Evolutionary conservation across 2,113 vertebrate genomes (phyloP).

Genomic region (Ardeotis arabs): DNA sequence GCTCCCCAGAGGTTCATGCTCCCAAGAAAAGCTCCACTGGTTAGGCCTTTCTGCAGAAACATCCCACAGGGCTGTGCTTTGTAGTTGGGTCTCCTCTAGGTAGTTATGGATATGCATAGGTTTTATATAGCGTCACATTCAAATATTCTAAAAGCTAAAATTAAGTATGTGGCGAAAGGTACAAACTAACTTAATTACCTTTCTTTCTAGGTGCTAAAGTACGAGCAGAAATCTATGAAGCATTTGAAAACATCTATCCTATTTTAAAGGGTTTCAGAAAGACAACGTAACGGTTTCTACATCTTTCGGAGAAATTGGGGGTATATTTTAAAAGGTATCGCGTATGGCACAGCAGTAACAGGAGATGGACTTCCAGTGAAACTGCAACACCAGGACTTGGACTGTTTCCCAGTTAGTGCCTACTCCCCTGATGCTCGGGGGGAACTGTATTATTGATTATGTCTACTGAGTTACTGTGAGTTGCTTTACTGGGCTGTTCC

Average conservation of each 20-base stretch:
- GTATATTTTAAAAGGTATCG: conserved; percentile 55
- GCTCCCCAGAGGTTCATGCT: background rate
- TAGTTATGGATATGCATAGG: background rate
- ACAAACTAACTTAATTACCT: background rate
- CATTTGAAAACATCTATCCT: conserved; percentile 99
- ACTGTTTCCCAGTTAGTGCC: conserved; percentile 57
- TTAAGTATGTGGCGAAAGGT: background rate
- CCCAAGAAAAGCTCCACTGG: background rate
- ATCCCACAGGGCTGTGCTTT: background rate
- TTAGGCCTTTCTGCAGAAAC: background rate
- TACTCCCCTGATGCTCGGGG: conserved; percentile 8
- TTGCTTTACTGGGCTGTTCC: conserved; percentile 62
- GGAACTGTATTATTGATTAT: conserved; percentile 46
- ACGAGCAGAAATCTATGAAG: conserved; percentile 97
- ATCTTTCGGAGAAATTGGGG: conserved; percentile 9
- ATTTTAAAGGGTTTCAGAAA: conserved; percentile 99
- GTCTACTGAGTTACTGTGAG: conserved; percentile 65
- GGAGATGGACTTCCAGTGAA: conserved; percentile 37
- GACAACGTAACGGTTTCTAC: conserved; percentile 85
- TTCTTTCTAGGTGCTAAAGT: conserved; percentile 90
- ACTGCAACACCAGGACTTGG: conserved; percentile 55
- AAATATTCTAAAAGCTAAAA: background rate
- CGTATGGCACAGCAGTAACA: conserved; percentile 52
- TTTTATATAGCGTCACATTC: background rate
- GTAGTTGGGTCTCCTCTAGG: background rate